These are phyloP conservation scores for Falcaria lacertinaria DNA, from an alignment of 2,888 invertebrate species.

Conservation along the genomic window DNA sequence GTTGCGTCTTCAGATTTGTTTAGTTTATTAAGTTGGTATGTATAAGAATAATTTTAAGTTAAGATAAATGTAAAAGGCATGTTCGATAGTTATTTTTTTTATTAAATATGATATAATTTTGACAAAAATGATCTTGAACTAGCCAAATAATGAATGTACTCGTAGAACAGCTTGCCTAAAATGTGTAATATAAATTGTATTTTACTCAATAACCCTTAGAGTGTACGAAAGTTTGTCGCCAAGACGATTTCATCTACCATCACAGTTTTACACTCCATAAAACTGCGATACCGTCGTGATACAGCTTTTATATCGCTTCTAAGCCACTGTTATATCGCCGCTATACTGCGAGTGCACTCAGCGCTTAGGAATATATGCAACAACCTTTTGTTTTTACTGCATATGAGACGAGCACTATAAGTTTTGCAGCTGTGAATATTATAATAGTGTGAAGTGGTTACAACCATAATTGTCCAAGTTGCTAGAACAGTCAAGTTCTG, in stretches of 20 bases:
- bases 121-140: too few relatives aligned
- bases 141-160: too few relatives aligned
- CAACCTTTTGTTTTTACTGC: background rate
- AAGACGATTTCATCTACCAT: background rate
- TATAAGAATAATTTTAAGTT: background rate
- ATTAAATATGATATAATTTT: too few relatives aligned
- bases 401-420: background rate
- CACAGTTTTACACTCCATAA: conserved; percentile 1
- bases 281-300: background rate
- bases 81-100: background rate
- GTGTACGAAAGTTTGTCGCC: background rate
- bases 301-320: background rate
- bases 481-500: too few relatives aligned
- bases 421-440: too few relatives aligned
- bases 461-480: too few relatives aligned
- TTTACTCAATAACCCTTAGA: background rate
- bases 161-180: too few relatives aligned
- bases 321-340: background rate
- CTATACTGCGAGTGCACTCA: background rate
- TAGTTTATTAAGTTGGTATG: background rate
- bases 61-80: background rate
- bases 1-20: background rate
- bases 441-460: too few relatives aligned
- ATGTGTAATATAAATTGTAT: too few relatives aligned
- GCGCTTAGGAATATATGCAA: background rate